These are phyloP conservation scores for Nothobranchius kuhntae DNA, from an alignment of 2,113 vertebrate genomes.

Conservation along the genomic window DNA sequence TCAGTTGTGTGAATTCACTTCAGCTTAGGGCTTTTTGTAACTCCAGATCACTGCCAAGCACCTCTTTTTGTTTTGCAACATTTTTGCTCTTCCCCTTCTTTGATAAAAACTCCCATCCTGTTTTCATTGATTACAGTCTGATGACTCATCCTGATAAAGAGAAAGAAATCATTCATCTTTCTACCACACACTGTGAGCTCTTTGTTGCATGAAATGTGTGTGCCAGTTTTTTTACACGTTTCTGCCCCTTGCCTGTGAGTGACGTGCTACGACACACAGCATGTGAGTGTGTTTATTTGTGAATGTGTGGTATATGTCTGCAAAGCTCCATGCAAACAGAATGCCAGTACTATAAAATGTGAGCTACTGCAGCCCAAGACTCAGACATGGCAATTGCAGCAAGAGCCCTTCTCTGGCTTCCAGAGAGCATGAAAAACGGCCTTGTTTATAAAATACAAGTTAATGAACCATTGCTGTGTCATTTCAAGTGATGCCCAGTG, in stretches of 20 bases:
- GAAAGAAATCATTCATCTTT: constrained; percentile 68
- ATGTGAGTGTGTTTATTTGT: constrained; percentile 50
- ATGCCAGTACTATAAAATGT: constrained; percentile 61
- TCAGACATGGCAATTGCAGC: constrained; percentile 42
- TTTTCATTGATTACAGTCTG: constrained; percentile 79
- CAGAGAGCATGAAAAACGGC: constrained; percentile 67
- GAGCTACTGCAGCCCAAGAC: constrained; percentile 47
- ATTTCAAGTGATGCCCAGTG: constrained; percentile 41
- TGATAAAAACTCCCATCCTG: constrained; percentile 78
- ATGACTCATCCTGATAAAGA: constrained; percentile 79
- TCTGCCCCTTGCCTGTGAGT: constrained; percentile 47
- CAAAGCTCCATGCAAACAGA: constrained; percentile 65
- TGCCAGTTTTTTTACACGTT: constrained; percentile 24
- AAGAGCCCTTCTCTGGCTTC: constrained; percentile 29
- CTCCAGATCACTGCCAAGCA: constrained; percentile 62
- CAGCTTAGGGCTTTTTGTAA: constrained; percentile 43
- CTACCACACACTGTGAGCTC: constrained; percentile 73
- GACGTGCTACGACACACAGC: constrained; percentile 20
- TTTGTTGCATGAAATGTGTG: constrained; percentile 79
- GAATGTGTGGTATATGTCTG: constrained; percentile 32
- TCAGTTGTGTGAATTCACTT: constrained; percentile 54
- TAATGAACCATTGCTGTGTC: constrained; percentile 2
- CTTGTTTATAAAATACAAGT: constrained; percentile 68
- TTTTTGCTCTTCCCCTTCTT: constrained; percentile 73
- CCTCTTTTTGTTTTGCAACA: constrained; percentile 71